Evolutionary conservation across 2,888 invertebrate species (phyloP), one percentile per base, ranked within the genome.

Genomic region (Ophion slaviceki): DNA sequence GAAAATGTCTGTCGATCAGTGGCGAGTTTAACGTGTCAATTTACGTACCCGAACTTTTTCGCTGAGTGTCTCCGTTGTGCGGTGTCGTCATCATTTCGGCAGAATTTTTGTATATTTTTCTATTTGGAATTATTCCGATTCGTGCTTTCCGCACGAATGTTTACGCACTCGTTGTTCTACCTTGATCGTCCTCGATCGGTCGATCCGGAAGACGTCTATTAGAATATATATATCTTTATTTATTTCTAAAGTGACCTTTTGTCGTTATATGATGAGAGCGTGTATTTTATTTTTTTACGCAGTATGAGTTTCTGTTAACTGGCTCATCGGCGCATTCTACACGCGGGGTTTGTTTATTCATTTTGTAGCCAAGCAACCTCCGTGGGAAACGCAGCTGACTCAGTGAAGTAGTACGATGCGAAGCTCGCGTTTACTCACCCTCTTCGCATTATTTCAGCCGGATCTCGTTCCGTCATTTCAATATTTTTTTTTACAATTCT

Each of bases 1-100:
- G 1, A 47, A 57, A 68, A 78, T 45, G 71, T 77, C 8, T 10
- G 2, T 47, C 10, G 40, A 20, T 7, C 11, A 40, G 36, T 32
- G 32, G 10, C n/a, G n/a, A 72, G 32, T 32, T n/a, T 72, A 32
- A 70, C 14, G 14, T 75, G 45, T 80, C 59, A 47, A 40, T 67
- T 76, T 84, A 85, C 86, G 57, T 83, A 88, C 88, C 88, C 72
- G 88, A 84, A 82, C 88, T 88, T 61, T 88, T 88, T 24, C 81
- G 85, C 6, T 66, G 77, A 75, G 62, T 7, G 24, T 77, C 57
- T 24, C 68, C 74, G 70, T 78, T 72, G 11, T 77, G 77, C 36
- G 66, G 82, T 75, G 85, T 72, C 76, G 84, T 86, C 87, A 87
- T 86, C 36, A 66, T 40, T 45, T 68, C 61, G 20, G 11, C 10